Evolutionary conservation across 2,888 invertebrate species (phyloP), one percentile per base, ranked within the genome.

Genomic region (Disparrhopalites patrizii): DNA sequence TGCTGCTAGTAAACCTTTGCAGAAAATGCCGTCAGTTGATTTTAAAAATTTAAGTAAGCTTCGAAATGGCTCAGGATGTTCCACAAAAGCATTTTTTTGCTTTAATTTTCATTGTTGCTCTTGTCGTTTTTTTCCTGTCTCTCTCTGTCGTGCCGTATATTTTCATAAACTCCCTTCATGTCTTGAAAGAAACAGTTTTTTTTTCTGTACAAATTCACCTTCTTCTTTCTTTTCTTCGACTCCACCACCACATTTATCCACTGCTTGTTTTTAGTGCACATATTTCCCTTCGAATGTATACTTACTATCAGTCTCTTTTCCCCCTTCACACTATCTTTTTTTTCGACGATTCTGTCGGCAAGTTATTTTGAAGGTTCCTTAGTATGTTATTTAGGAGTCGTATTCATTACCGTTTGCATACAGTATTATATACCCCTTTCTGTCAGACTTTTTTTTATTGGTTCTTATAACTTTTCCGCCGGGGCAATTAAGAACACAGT

Each of bases 11-110:
- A 65, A 60, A 52, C n/a, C 65, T 15, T 51, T 75, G 36, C 72
- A 73, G 62, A 75, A 75, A 67, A 70, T 75, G 73, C 68, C 72
- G 5, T 73, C 73, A 0, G 69, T 73, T 64, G 73, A 75, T 54
- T 75, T 73, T 66, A 73, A 73, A 56, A 55, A 38, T 25, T 56
- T 63, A 38, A 63, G 63, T 63, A 56, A 63, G 58, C 40, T 38
- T 30, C 23, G 23, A 20, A 43, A n/a, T 18, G 23, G 13, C 36
- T 55, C 20, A 36, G 8, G 20, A n/a, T n/a, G 33, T 55, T 55
- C 18, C 55, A 30, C 2, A 52, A 15, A 18, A 15, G 27, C 27
- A 27, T n/a, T 30, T 31, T 31, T 31, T 55, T 43, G 43, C 20
- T 43, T n/a, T n/a, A n/a, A n/a, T n/a, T n/a, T n/a, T n/a, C 5